phyloP scores from a whole-genome alignment of 2,113 vertebrate genomes.

The Clarias batrachus region DNA sequence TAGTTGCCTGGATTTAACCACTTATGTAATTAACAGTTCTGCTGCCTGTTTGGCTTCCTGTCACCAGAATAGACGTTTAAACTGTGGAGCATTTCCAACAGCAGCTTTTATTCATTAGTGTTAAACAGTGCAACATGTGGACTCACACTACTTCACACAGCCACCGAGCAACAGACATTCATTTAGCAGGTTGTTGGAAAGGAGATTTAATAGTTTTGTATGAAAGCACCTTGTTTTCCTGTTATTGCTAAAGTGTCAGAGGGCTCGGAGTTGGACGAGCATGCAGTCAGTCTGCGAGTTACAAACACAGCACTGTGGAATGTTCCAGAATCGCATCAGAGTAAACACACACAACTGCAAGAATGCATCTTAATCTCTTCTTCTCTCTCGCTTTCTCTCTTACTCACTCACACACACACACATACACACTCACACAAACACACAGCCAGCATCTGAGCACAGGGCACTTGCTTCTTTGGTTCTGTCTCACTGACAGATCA shows the following conservation, averaged over 20 bases:
- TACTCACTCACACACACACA: neutral
- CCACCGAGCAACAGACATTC: neutral
- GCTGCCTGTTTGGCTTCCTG: neutral
- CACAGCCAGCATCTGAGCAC: neutral
- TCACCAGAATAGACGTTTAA: slow-evolving; percentile 13
- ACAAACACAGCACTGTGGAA: slow-evolving; percentile 49
- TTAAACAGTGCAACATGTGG: slow-evolving; percentile 37
- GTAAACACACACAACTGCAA: slow-evolving; percentile 54
- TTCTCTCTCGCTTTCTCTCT: neutral
- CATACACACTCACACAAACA: no score
- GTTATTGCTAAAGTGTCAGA: neutral
- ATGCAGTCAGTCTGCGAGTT: slow-evolving; percentile 15
- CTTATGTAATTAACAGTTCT: neutral
- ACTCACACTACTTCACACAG: neutral
- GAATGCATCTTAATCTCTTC: slow-evolving; percentile 36
- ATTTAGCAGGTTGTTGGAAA: neutral
- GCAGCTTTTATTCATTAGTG: slow-evolving; percentile 15
- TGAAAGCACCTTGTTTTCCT: neutral
- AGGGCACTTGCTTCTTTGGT: slow-evolving; percentile 1
- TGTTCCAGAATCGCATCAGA: slow-evolving; percentile 47
- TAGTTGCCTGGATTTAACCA: neutral
- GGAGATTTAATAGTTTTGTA: neutral
- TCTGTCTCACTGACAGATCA: slow-evolving; percentile 37
- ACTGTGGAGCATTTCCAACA: slow-evolving; percentile 2
- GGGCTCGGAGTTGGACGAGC: neutral